phyloP scores from a whole-genome alignment of 2,888 invertebrate genomes.

The Lacanobia wlatinum region DNA sequence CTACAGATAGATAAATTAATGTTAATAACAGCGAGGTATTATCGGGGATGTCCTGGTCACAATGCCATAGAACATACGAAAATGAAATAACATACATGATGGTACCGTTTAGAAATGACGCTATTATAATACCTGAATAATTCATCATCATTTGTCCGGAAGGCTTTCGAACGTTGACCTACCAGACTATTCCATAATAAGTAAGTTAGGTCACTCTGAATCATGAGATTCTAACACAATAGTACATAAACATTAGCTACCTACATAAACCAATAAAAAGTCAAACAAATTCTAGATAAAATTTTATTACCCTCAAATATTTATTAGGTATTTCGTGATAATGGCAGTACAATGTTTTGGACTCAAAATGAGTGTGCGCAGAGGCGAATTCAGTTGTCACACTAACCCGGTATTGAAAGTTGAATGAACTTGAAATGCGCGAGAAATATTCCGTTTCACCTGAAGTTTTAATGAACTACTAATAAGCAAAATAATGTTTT shows the following conservation, averaged over 20 bases:
- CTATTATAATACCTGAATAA: constrained; percentile 39
- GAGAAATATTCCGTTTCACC: constrained; percentile 39
- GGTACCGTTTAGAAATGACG: constrained; percentile 4
- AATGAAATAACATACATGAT: not conserved
- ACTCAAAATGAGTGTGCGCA: constrained; percentile 17
- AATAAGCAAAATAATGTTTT: constrained; percentile 28
- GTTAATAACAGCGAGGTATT: not conserved
- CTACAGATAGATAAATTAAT: not conserved
- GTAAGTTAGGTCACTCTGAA: constrained; percentile 16
- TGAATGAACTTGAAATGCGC: constrained; percentile 54
- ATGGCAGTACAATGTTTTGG: constrained; percentile 6
- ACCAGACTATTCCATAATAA: constrained; percentile 11
- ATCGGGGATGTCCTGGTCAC: not conserved
- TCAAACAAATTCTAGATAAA: constrained; percentile 35
- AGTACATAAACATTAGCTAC: not conserved
- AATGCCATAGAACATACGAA: constrained; percentile 2
- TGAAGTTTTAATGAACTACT: constrained; percentile 12
- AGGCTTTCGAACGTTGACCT: constrained; percentile 28
- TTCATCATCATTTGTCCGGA: constrained; percentile 35
- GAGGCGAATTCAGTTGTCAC: constrained; percentile 47
- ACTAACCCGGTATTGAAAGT: constrained; percentile 52
- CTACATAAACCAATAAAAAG: constrained; percentile 43
- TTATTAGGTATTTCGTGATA: constrained; percentile 40
- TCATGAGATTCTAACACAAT: constrained; percentile 11
- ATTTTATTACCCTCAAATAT: constrained; percentile 49